phyloP scores from a whole-genome alignment of 2,797 vertebrate species.

The Dryobates pubescens region DNA sequence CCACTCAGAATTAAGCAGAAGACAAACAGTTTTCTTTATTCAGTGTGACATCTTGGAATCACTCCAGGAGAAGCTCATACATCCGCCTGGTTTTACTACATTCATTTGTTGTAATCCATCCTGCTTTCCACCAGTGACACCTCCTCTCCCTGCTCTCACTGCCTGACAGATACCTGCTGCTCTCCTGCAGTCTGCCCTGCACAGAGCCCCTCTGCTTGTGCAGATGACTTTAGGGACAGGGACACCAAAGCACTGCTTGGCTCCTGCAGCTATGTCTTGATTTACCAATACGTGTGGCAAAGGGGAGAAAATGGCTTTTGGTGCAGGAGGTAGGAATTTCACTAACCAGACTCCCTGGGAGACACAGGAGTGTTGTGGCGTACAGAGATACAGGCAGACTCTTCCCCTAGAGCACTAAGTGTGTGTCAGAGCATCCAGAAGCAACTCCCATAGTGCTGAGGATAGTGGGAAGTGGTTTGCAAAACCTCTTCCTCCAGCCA shows the following conservation, averaged over 20 bases:
- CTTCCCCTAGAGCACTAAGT: neutral
- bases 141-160: neutral
- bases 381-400: neutral
- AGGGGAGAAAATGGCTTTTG: neutral
- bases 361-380: neutral
- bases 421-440: neutral
- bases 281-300: neutral
- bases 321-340: neutral
- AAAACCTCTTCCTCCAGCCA: constrained; percentile 3
- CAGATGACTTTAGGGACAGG: neutral
- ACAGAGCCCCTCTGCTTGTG: neutral
- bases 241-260: neutral
- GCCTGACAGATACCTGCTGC: neutral
- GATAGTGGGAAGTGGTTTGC: neutral
- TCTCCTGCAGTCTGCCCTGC: neutral
- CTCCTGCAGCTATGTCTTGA: neutral
- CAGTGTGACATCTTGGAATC: constrained; percentile 23
- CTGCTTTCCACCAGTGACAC: neutral
- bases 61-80: constrained; percentile 12
- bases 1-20: constrained; percentile 25
- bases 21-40: constrained; percentile 1
- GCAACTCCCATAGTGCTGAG: neutral
- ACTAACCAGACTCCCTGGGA: neutral
- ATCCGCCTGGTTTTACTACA: neutral
- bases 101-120: neutral